Evolutionary conservation across 2,113 vertebrate genomes (phyloP), one percentile per base, ranked within the genome.

Genomic region (Otocyon megalotis): DNA sequence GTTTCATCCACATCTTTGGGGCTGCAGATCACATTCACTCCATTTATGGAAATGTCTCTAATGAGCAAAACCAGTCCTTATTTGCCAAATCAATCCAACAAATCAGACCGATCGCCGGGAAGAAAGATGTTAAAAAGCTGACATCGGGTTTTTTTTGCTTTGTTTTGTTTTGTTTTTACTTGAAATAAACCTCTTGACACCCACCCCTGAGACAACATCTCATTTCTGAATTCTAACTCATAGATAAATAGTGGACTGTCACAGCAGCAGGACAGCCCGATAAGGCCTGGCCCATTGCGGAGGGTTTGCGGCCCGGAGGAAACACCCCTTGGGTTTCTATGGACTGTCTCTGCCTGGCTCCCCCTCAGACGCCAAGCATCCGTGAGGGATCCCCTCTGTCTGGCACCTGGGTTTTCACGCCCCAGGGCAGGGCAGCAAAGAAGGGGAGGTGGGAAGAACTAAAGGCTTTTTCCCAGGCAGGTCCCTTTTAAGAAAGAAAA

Each of bases 111-210:
- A n/a, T 37, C 26, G 28, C 72, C 63, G 87, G 19, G 53, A 48
- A 77, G 90, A 89, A 94, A 94, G 79, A 84, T 28, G n/a, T 67
- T 74, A 84, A 92, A 82, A 82, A 32, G 72, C 65, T 43, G 9
- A 30, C 74, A 93, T 80, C 30, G 7, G 43, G 6, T 43, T 43
- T 43, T 43, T 43, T 43, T 43, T 43, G 43, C 6, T 43, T 43
- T 43, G 43, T 43, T 43, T 43, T 43, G 43, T 43, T 43, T 60
- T 43, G 67, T 94, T 67, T 63, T 63, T 16, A 19, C 67, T 65
- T 32, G 50, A 95, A 96, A 93, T 53, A 26, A 43, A 76, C 72
- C 89, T 83, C 67, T 54, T 67, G 50, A 91, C 72, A 94, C 30
- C 63, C 56, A 54, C 69, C 77, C 13, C 28, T 30, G 50, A 62